phyloP scores from a whole-genome alignment of 2,113 vertebrate species.

The Anser cygnoides region DNA sequence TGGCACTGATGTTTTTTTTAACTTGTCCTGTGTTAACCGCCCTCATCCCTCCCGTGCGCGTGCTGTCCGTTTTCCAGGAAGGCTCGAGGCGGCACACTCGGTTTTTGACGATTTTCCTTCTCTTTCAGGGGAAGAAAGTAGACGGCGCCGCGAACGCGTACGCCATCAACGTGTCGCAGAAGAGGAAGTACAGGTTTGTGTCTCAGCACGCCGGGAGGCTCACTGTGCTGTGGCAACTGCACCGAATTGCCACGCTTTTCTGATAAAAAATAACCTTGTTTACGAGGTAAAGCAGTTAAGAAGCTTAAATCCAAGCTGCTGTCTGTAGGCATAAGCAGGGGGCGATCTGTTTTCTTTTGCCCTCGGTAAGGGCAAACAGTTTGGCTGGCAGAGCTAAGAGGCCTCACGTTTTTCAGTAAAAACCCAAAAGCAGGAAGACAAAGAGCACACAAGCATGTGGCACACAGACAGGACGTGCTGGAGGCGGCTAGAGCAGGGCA shows the following conservation, averaged over 20 bases:
- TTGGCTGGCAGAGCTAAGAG: background rate
- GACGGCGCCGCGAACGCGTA: slow-evolving; percentile 89
- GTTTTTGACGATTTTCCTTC: background rate
- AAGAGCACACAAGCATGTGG: rapidly evolving
- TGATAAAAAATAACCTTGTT: background rate
- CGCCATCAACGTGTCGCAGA: slow-evolving; percentile 93
- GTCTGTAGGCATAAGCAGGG: rapidly evolving
- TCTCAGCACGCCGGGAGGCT: too few relatives aligned
- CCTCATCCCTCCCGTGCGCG: too few relatives aligned
- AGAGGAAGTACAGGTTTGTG: slow-evolving; percentile 95
- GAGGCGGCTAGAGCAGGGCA: rapidly evolving
- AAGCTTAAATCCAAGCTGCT: rapidly evolving
- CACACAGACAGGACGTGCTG: rapidly evolving
- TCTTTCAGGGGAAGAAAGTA: slow-evolving; percentile 88
- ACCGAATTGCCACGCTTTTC: background rate
- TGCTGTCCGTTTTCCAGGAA: background rate
- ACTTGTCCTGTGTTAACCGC: too few relatives aligned
- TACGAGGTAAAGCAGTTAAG: background rate
- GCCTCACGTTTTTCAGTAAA: background rate
- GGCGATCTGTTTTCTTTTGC: rapidly evolving
- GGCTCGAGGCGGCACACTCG: rapidly evolving
- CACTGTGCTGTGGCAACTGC: too few relatives aligned
- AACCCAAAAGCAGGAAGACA: rapidly evolving
- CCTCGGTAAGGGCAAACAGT: rapidly evolving
- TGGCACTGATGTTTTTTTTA: background rate